phyloP scores from a whole-genome alignment of 2,888 invertebrate species.

The Amiota mariae region DNA sequence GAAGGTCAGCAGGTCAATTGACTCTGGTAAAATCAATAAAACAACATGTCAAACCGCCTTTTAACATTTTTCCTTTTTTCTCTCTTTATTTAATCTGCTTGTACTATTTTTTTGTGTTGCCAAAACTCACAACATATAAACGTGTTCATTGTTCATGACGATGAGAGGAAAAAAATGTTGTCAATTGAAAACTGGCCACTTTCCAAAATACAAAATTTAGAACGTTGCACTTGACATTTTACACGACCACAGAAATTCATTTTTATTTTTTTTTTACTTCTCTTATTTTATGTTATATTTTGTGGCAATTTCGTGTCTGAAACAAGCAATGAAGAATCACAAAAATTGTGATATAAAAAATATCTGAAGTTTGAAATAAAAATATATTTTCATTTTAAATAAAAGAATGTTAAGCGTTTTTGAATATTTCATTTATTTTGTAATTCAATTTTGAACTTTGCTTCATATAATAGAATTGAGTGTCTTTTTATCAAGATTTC shows the following conservation, averaged over 20 bases:
- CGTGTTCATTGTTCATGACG: constrained; percentile 21
- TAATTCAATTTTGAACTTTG: background rate
- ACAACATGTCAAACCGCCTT: background rate
- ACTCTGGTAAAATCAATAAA: constrained; percentile 9
- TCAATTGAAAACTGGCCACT: constrained; percentile 14
- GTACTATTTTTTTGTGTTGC: constrained; percentile 12
- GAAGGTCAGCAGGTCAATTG: constrained; percentile 64
- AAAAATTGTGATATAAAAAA: background rate
- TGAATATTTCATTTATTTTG: background rate
- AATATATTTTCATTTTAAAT: background rate
- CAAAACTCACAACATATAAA: constrained; percentile 21
- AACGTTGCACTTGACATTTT: constrained; percentile 24
- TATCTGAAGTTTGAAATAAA: background rate
- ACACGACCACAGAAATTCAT: constrained; percentile 12
- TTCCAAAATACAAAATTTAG: constrained; percentile 8
- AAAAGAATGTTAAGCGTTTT: background rate
- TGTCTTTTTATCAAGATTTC: too few species aligned
- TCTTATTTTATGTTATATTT: background rate
- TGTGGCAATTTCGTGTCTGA: background rate
- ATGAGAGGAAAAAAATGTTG: constrained; percentile 7
- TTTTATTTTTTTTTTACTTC: constrained; percentile 5
- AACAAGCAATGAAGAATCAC: too few species aligned
- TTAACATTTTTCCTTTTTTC: constrained; percentile 1
- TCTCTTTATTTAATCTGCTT: background rate
- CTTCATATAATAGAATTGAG: background rate